Evolutionary conservation across 2,113 vertebrate genomes (phyloP).

Genomic region (Podiceps cristatus): DNA sequence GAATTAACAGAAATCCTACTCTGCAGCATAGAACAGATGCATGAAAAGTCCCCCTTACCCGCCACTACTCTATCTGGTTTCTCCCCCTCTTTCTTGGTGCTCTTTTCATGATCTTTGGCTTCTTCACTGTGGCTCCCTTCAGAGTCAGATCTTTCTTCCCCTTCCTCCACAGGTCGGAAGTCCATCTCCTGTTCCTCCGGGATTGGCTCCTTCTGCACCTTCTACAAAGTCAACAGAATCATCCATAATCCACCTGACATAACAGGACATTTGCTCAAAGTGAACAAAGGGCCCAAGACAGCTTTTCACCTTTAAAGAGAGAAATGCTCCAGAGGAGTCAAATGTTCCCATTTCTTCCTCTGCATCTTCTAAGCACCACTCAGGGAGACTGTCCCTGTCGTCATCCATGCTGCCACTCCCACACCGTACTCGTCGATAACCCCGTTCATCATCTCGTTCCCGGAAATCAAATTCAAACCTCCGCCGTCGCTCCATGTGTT

Average conservation of each 20-base stretch:
- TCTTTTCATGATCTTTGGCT: conserved; percentile 88
- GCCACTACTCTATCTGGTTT: conserved; percentile 62
- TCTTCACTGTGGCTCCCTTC: conserved; percentile 87
- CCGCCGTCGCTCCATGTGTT: conserved; percentile 90
- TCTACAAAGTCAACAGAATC: conserved; percentile 73
- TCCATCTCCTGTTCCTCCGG: conserved; percentile 97
- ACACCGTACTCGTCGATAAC: conserved; percentile 89
- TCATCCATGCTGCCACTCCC: conserved; percentile 95
- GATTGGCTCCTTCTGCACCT: conserved; percentile 95
- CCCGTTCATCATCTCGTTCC: conserved; percentile 91
- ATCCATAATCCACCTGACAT: not conserved
- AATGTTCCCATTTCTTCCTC: conserved; percentile 98
- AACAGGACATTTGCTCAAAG: not conserved
- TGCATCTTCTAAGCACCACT: conserved; percentile 98
- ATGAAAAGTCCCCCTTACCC: conserved; percentile 43
- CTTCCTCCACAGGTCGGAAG: conserved; percentile 91
- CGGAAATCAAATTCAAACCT: conserved; percentile 93
- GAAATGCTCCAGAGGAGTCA: conserved; percentile 96
- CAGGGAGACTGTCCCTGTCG: conserved; percentile 93
- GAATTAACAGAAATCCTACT: not conserved
- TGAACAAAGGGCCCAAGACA: not conserved
- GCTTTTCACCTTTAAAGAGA: conserved; percentile 89
- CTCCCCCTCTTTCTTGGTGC: conserved; percentile 78
- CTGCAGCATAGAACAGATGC: not conserved
- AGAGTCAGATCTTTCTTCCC: conserved; percentile 88